Base-by-base conservation (phyloP, 2,113 vertebrate genomes). In the Etia nguti region DNA sequence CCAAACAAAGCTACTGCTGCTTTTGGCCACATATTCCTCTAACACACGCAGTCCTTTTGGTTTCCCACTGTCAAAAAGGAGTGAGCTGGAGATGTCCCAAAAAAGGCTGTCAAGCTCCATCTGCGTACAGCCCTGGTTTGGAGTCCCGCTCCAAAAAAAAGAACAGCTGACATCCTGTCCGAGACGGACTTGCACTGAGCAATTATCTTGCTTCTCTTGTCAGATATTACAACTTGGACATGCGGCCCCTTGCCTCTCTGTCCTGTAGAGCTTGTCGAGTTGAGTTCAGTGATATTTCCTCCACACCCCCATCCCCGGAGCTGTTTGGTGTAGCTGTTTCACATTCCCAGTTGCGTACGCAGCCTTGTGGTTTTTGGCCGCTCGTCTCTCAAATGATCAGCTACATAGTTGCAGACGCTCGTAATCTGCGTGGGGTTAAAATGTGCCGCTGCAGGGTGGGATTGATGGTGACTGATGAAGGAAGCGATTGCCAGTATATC, bases 1-100 rank as follows among this genome's bases (percentile, higher is more conserved):
- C 94, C 92, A 96, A 95, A 95, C 94, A 95, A 88, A 95, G 89
- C 88, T 90, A 90, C 82, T 90, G 89, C 94, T 92, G 89, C 85
- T 91, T 91, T 93, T 93, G 89, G 92, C 91, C 75, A 73, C 68
- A 1, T 60, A 36, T 55, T 82, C 54, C 11, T 31, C 57, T 36
- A 13, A 81, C 85, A n/a, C 73, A 79, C 91, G 60, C 87, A 82
- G 57, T 68, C 24, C 56, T 41, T 85, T 82, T 82, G 26, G n/a
- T 90, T 92, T 93, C 90, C 89, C 90, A 88, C 85, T 68, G 88
- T 86, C 8, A 13, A 84, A 84, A 81, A 79, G 87, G 79, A 82
- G 86, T 81, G 79, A 50, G 60, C 80, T 95, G 91, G 93, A 93
- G 50, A 31, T 79, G 73, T 82, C 90, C 92, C 90, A 92, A 81